Conservation (phyloP, 2,888 invertebrate genomes). For the Noctua pronuba region DNA sequence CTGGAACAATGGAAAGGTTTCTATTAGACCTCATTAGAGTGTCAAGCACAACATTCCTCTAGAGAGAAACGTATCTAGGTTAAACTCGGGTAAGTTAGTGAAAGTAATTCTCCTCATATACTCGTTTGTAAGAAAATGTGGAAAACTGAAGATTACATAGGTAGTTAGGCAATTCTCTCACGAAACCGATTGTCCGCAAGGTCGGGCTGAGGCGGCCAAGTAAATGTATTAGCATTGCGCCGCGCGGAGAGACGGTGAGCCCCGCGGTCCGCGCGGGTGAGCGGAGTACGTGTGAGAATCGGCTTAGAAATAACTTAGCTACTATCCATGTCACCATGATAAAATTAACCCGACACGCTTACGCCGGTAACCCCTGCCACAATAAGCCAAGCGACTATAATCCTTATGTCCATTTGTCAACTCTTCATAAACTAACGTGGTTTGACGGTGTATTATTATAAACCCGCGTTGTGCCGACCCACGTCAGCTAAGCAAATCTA, state of each 20-base stretch:
- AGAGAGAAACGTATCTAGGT: no score
- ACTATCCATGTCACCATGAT: neutral
- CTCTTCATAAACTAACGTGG: conserved; percentile 38
- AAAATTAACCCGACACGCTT: neutral
- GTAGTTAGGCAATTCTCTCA: no score
- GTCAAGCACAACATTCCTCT: neutral
- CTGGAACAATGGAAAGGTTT: conserved; percentile 78
- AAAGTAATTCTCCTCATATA: neutral
- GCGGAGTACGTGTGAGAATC: neutral
- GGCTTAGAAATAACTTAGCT: neutral
- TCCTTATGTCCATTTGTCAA: conserved; percentile 37
- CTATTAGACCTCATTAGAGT: conserved; percentile 4
- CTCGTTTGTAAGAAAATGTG: neutral
- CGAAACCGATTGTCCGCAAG: no score
- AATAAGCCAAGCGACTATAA: conserved; percentile 32
- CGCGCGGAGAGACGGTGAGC: no score
- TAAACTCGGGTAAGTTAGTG: neutral
- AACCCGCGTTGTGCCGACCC: conserved; percentile 48
- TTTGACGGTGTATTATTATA: conserved; percentile 40
- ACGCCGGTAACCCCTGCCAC: neutral
- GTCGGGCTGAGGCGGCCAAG: no score
- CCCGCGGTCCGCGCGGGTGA: no score
- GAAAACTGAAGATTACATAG: neutral
- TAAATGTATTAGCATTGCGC: no score
- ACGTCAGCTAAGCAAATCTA: conserved; percentile 57